Percentiles rank a stretch among this genome's conserved stretches.
phyloP scores from a whole-genome alignment of 2,797 vertebrate species.

The Macropus fuliginosus region DNA sequence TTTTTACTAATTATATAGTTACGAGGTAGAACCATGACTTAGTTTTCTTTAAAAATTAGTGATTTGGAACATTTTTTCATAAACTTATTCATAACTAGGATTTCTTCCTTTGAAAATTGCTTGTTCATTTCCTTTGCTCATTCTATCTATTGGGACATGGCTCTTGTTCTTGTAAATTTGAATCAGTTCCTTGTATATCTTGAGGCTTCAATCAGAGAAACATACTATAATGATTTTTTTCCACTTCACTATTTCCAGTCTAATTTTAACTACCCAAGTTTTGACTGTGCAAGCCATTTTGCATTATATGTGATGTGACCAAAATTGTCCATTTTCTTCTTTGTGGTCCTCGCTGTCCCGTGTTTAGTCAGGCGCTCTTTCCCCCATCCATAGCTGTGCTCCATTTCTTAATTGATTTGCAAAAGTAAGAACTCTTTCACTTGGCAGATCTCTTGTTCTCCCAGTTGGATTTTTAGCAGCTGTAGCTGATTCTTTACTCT shows the following conservation, averaged over 20 bases:
- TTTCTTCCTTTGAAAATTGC: not conserved
- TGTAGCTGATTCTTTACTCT: slow-evolving; percentile 46
- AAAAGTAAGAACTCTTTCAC: not conserved
- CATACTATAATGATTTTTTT: not conserved
- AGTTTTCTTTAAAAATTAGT: not conserved
- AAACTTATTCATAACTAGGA: not conserved
- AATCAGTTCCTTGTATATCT: not conserved
- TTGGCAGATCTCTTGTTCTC: not conserved
- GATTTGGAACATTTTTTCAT: not conserved
- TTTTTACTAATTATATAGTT: not conserved
- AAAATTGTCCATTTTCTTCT: not conserved
- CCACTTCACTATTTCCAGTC: not conserved
- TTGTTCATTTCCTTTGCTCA: not conserved
- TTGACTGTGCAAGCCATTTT: not conserved
- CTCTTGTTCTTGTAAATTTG: not conserved
- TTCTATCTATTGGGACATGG: not conserved
- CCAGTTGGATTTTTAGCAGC: not conserved
- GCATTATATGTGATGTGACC: not conserved
- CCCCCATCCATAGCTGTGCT: not conserved
- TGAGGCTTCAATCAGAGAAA: not conserved
- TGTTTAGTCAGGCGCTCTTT: not conserved
- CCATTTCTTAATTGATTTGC: not conserved
- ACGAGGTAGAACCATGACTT: not conserved
- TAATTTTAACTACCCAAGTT: not conserved
- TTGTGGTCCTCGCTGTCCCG: not conserved